Evolutionary conservation across 2,888 invertebrate genomes (phyloP).

Genomic region (Agriopis marginaria): DNA sequence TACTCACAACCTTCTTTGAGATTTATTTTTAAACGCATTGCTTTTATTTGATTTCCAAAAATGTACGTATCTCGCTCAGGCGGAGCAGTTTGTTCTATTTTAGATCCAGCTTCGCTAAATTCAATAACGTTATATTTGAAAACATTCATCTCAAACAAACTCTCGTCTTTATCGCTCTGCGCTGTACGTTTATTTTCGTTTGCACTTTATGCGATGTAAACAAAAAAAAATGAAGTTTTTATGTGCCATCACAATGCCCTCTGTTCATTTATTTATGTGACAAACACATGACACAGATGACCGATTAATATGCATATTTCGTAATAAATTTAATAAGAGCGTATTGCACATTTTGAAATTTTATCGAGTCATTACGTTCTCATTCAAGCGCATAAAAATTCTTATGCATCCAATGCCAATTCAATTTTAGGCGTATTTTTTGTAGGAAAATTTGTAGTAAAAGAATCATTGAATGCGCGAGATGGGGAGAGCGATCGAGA

Average conservation of each 20-base stretch:
- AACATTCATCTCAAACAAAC: conserved; percentile 57
- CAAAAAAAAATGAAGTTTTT: conserved; percentile 50
- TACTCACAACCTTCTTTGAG: conserved; percentile 71
- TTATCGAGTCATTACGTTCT: conserved; percentile 22
- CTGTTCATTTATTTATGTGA: conserved; percentile 54
- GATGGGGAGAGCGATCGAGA: conserved; percentile 9
- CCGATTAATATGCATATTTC: conserved; percentile 50
- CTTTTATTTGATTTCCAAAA: conserved; percentile 84
- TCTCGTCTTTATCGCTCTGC: conserved; percentile 61
- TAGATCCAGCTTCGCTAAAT: conserved; percentile 64
- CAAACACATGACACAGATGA: conserved; percentile 45
- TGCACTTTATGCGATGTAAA: conserved; percentile 46
- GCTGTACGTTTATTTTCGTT: conserved; percentile 54
- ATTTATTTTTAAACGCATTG: conserved; percentile 72
- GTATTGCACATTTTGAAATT: conserved; percentile 20
- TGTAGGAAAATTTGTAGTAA: not conserved
- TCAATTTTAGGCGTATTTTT: not conserved
- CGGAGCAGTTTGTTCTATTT: conserved; percentile 78
- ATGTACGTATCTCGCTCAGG: conserved; percentile 80
- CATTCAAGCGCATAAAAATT: conserved; percentile 15
- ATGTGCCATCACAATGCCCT: conserved; percentile 50
- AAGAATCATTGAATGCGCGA: conserved; percentile 6
- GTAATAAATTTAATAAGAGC: conserved; percentile 46
- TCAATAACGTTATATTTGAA: conserved; percentile 71
- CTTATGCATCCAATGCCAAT: conserved; percentile 5